A percentile compares a stretch with the other conserved stretches of the same genome.
Conservation (phyloP, 1,140 invertebrate species). For the Drusus annulatus region DNA sequence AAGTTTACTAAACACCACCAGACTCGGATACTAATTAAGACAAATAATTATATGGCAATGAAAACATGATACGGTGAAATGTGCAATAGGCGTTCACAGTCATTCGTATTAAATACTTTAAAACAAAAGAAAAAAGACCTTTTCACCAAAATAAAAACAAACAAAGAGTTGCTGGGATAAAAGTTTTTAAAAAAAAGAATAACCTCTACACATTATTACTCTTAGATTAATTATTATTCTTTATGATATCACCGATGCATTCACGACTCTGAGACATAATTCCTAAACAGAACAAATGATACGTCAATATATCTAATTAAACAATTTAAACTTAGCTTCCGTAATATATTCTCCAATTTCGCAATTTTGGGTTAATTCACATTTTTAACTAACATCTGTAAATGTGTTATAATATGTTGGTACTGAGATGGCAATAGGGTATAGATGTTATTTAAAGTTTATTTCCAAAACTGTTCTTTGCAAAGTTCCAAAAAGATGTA, state of each 20-base stretch:
- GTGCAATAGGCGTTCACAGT: background rate
- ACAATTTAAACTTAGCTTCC: background rate
- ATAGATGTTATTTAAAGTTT: too few relatives aligned
- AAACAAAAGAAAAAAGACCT: slow-evolving; percentile 33
- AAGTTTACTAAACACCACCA: slow-evolving; percentile 18
- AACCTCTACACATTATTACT: background rate
- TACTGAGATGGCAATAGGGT: too few relatives aligned
- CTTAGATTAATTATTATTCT: slow-evolving; percentile 20
- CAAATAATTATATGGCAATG: slow-evolving; percentile 25
- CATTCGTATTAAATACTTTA: slow-evolving; percentile 16
- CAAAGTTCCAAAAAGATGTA: too few relatives aligned
- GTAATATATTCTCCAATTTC: too few relatives aligned
- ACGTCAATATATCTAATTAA: background rate
- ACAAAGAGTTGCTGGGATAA: slow-evolving; percentile 8
- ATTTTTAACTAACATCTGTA: too few relatives aligned
- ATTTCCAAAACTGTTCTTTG: too few relatives aligned
- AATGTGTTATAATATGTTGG: too few relatives aligned
- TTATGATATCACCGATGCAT: slow-evolving; percentile 23
- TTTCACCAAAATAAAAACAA: slow-evolving; percentile 28
- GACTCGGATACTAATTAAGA: slow-evolving; percentile 3
- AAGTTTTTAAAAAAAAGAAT: too few relatives aligned
- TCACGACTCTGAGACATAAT: background rate
- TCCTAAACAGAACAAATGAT: slow-evolving; percentile 1
- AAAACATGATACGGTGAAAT: slow-evolving; percentile 10
- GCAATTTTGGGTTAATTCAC: too few relatives aligned